Percentiles rank a stretch among this genome's conserved stretches.
Evolutionary conservation across 2,888 invertebrate genomes (phyloP).

Genomic region (Nowickia ferox): DNA sequence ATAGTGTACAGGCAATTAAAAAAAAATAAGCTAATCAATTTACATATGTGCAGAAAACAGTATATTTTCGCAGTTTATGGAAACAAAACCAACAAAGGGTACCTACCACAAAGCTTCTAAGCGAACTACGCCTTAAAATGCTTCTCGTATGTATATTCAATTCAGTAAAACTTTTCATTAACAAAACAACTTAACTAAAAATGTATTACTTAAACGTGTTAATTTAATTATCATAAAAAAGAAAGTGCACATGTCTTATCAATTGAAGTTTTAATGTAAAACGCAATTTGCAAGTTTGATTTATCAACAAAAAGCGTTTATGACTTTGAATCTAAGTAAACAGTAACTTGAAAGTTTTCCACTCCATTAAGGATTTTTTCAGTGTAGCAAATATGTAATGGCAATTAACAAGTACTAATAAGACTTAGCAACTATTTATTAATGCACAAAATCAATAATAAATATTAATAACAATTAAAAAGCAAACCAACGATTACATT

Average conservation of each 20-base stretch:
- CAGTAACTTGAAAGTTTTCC: slow-evolving; percentile 22
- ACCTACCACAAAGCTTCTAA: too few species aligned
- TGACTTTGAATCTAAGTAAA: neutral
- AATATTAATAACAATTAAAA: slow-evolving; percentile 28
- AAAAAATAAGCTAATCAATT: too few species aligned
- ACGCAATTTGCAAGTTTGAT: slow-evolving; percentile 2
- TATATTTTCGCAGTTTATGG: too few species aligned
- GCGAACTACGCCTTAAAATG: too few species aligned
- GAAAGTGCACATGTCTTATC: neutral
- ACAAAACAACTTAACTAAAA: too few species aligned
- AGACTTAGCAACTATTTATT: slow-evolving; percentile 48
- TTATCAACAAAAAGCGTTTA: neutral
- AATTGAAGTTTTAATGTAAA: neutral
- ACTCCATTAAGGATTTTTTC: slow-evolving; percentile 1
- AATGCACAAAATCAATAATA: slow-evolving; percentile 48
- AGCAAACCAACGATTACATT: neutral
- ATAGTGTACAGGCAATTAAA: too few species aligned
- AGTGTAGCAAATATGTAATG: slow-evolving; percentile 6
- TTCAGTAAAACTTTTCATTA: too few species aligned
- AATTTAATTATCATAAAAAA: too few species aligned
- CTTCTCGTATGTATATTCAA: too few species aligned
- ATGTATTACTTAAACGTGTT: too few species aligned
- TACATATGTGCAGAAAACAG: too few species aligned
- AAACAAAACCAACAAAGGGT: too few species aligned
- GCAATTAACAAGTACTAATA: slow-evolving; percentile 29